phyloP scores from a whole-genome alignment of 2,888 invertebrate genomes.

The Cordilura impudica region DNA sequence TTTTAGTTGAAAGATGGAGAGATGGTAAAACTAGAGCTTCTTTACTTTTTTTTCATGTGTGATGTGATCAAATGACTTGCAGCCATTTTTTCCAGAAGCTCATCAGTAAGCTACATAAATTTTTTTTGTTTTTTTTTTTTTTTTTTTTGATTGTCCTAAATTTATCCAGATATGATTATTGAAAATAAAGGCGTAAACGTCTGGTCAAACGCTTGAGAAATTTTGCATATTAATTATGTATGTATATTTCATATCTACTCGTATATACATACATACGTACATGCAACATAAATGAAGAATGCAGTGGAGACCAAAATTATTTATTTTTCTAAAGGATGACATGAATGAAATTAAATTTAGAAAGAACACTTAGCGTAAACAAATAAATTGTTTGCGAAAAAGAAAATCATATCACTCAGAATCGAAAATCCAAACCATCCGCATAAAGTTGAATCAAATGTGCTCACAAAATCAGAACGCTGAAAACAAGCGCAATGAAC shows the following conservation, averaged over 20 bases:
- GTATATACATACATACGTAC: too few relatives aligned
- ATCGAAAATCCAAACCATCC: too few relatives aligned
- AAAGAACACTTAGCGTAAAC: too few relatives aligned
- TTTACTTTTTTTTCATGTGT: conserved; percentile 31
- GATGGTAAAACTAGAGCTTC: conserved; percentile 36
- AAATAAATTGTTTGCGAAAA: too few relatives aligned
- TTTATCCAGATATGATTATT: conserved; percentile 51
- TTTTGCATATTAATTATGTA: conserved; percentile 43
- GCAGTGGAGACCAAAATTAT: background rate
- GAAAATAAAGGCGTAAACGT: conserved; percentile 56
- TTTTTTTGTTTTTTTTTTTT: background rate
- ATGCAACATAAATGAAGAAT: too few relatives aligned
- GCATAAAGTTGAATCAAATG: too few relatives aligned
- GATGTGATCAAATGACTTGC: conserved; percentile 50
- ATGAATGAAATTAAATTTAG: too few relatives aligned
- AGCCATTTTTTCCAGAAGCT: conserved; percentile 56
- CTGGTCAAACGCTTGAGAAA: conserved; percentile 21
- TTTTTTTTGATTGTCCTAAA: conserved; percentile 38
- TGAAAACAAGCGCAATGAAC: too few relatives aligned
- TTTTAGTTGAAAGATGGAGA: conserved; percentile 6
- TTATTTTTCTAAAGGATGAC: too few relatives aligned
- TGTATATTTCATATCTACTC: background rate
- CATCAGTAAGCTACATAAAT: conserved; percentile 63
- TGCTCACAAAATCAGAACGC: too few relatives aligned
- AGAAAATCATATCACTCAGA: too few relatives aligned